Evolutionary conservation across 2,888 invertebrate species (phyloP).

Genomic region (Agonopterix arenella): DNA sequence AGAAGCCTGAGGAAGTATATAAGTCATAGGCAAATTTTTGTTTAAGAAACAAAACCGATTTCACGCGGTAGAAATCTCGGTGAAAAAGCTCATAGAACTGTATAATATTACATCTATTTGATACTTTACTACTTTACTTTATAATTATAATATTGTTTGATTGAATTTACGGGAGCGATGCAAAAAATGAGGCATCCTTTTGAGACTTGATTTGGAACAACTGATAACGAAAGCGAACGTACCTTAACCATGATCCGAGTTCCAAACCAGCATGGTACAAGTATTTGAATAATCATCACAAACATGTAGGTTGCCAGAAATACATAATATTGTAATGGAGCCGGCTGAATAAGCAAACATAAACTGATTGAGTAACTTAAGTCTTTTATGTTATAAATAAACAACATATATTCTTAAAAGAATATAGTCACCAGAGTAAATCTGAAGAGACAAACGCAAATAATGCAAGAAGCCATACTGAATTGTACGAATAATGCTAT

Average conservation of each 20-base stretch:
- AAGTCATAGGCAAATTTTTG: too few relatives aligned
- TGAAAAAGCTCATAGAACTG: too few relatives aligned
- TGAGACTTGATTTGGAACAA: neutral
- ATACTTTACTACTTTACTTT: too few relatives aligned
- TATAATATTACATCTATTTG: too few relatives aligned
- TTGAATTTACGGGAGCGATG: neutral
- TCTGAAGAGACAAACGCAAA: conserved; percentile 50
- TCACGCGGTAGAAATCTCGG: too few relatives aligned
- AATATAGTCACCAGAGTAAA: conserved; percentile 40
- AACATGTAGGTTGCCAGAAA: conserved; percentile 43
- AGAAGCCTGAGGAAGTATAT: too few relatives aligned
- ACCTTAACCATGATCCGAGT: conserved; percentile 46
- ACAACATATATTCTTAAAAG: neutral
- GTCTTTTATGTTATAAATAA: neutral
- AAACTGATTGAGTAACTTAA: neutral
- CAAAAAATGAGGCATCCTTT: too few relatives aligned
- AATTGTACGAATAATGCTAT: conserved; percentile 44
- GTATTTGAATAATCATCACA: conserved; percentile 41
- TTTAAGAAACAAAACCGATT: too few relatives aligned
- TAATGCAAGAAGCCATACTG: conserved; percentile 41
- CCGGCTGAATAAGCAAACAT: conserved; percentile 40
- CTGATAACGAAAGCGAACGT: conserved; percentile 1
- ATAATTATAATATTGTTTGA: too few relatives aligned
- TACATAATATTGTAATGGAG: conserved; percentile 35
- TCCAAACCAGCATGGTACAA: conserved; percentile 55